Base-by-base conservation (phyloP, 2,113 vertebrate genomes). In the Pholis gunnellus region DNA sequence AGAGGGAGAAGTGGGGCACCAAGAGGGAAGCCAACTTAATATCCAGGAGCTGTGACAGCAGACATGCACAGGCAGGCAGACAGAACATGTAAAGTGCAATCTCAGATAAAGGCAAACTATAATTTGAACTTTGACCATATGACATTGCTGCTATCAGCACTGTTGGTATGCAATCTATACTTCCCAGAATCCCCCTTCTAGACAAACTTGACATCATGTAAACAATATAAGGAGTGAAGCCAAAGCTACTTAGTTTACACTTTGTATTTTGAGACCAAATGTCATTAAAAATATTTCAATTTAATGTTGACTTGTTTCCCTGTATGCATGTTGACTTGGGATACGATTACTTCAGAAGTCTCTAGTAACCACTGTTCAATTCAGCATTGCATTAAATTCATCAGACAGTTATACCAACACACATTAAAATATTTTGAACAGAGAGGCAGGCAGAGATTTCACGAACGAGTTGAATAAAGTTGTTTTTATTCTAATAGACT, bases 21-120 rank as follows among this genome's bases (percentile, higher is more conserved):
- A 99, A 10, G 97, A 96, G 63, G 98, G 98, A 79, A 99, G 94
- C 98, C 97, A 99, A 42, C 94, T 95, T 76, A 94, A 95, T 31
- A 98, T 91, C 97, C 97, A 96, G 52, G 96, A 96, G 92, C 97
- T 98, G 90, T 1, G 89, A 76, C 29, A 66, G 42, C 11, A 82
- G 50, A 71, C 67, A 79, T 5, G 57, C 77, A 81, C 36, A 66
- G 60, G 50, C 65, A 73, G 64, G 25, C 40, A 60, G 1, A 59
- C 46, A 72, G 5, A 68, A 81, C 68, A 85, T 34, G 38, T 15
- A 42, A 57, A 29, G 40, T 5, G 72, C 50, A 86, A 71, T 86
- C 68, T 77, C 20, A 69, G 22, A 40, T 75, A 72, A 80, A 83
- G 63, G 34, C 75, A 69, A 78, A 86, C 38, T 14, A 52, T 44